These are phyloP conservation scores for Lepidostoma basale DNA, from an alignment of 1,140 invertebrate species.

Conservation along the genomic window DNA sequence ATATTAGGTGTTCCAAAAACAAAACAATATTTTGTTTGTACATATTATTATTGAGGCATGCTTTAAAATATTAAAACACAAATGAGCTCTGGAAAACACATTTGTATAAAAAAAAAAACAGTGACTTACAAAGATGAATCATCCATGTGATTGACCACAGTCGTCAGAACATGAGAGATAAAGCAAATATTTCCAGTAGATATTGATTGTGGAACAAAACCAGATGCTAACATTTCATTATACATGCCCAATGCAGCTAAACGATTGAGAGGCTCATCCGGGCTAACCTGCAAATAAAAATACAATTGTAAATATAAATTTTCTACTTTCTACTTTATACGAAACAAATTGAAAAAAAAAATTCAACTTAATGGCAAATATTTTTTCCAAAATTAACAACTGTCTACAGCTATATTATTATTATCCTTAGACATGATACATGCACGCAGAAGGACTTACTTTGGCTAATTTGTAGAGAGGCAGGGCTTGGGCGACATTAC, in stretches of 20 bases:
- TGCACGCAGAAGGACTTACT: too few relatives aligned
- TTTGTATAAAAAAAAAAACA: neutral
- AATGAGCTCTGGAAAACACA: too few relatives aligned
- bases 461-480: constrained; percentile 36
- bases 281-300: constrained; percentile 34
- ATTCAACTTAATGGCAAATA: too few relatives aligned
- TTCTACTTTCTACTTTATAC: too few relatives aligned
- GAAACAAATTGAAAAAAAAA: neutral
- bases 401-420: too few relatives aligned
- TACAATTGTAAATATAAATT: too few relatives aligned
- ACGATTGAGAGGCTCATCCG: constrained; percentile 36
- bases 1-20: neutral
- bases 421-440: too few relatives aligned
- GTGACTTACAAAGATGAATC: constrained; percentile 23
- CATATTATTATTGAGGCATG: too few relatives aligned
- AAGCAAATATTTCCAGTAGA: constrained; percentile 35
- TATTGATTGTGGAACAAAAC: constrained; percentile 31
- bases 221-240: constrained; percentile 31
- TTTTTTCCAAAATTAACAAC: too few relatives aligned
- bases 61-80: neutral
- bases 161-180: constrained; percentile 19
- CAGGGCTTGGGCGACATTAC: constrained; percentile 10
- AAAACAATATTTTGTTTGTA: too few relatives aligned
- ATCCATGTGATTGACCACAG: constrained; percentile 25
- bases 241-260: constrained; percentile 35